phyloP scores from a whole-genome alignment of 2,888 invertebrate species.

The Andrena chrysosceles region DNA sequence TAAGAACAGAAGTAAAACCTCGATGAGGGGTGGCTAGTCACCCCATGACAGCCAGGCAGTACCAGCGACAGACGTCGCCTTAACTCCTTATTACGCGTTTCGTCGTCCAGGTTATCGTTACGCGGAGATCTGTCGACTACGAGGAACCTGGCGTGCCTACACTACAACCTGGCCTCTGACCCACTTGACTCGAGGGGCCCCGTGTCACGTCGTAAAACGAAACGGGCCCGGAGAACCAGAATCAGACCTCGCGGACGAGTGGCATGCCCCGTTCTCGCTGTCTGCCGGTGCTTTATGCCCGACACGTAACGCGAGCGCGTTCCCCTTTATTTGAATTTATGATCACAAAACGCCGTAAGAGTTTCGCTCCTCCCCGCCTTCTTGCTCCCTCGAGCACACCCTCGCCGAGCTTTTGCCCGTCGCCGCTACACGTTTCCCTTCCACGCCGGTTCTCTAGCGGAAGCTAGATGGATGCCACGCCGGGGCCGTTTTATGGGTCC shows the following conservation, averaged over 20 bases:
- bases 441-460: background rate
- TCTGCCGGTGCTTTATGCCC: conserved; percentile 76
- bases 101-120: conserved; percentile 77
- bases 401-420: background rate
- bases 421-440: background rate
- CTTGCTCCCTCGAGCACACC: conserved; percentile 3
- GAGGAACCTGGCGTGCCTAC: conserved; percentile 61
- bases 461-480: background rate
- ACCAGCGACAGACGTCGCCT: conserved; percentile 33
- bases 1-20: too few species aligned
- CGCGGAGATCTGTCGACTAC: conserved; percentile 75
- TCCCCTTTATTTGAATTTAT: conserved; percentile 82
- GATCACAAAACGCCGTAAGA: conserved; percentile 63
- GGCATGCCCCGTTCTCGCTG: conserved; percentile 68
- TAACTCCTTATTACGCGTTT: conserved; percentile 75
- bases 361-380: conserved; percentile 11
- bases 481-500: conserved; percentile 34
- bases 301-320: conserved; percentile 80
- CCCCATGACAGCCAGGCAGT: background rate
- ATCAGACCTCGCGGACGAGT: conserved; percentile 64
- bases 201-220: conserved; percentile 81
- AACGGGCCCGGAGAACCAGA: conserved; percentile 77
- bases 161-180: conserved; percentile 75
- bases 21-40: background rate
- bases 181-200: conserved; percentile 68